A percentile compares a stretch with the other conserved stretches of the same genome.
phyloP scores from a whole-genome alignment of 1,140 invertebrate species.

The Aphaenogaster ashmeadi region DNA sequence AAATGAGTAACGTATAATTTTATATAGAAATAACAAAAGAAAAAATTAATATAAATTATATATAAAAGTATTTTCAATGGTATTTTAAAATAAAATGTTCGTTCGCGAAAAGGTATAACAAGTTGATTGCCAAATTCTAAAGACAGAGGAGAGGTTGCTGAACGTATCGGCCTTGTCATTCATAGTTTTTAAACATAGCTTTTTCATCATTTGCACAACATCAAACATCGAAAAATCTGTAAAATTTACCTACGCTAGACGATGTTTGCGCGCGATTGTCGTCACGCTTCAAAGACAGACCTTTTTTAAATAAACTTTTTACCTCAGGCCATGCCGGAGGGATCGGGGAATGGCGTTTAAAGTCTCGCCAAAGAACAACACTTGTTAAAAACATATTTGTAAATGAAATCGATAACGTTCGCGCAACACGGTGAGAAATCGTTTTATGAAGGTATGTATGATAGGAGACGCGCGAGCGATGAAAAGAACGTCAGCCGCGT shows the following conservation, averaged over 20 bases:
- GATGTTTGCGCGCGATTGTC: slow-evolving; percentile 28
- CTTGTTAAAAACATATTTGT: slow-evolving; percentile 1
- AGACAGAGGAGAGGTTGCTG: neutral
- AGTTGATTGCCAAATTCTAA: neutral
- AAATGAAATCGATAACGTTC: neutral
- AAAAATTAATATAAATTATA: neutral
- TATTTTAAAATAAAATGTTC: neutral
- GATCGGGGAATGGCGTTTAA: slow-evolving; percentile 5
- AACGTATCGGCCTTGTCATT: neutral
- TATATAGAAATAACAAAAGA: neutral
- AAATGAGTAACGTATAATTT: neutral
- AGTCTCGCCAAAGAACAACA: neutral
- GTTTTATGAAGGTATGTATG: neutral
- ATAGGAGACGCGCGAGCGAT: slow-evolving; percentile 25
- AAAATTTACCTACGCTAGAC: slow-evolving; percentile 35
- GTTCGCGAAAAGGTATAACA: neutral
- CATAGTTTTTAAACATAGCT: slow-evolving; percentile 23
- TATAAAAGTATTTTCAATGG: neutral
- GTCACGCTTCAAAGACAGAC: neutral
- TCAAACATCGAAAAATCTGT: slow-evolving; percentile 38
- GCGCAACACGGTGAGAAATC: slow-evolving; percentile 21
- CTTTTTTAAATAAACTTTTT: slow-evolving; percentile 38
- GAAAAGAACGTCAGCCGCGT: slow-evolving; percentile 53
- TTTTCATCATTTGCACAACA: neutral
- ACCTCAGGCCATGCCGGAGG: neutral